These are phyloP conservation scores for Myotis davidii DNA, from an alignment of 2,113 vertebrate genomes.

Conservation along the genomic window DNA sequence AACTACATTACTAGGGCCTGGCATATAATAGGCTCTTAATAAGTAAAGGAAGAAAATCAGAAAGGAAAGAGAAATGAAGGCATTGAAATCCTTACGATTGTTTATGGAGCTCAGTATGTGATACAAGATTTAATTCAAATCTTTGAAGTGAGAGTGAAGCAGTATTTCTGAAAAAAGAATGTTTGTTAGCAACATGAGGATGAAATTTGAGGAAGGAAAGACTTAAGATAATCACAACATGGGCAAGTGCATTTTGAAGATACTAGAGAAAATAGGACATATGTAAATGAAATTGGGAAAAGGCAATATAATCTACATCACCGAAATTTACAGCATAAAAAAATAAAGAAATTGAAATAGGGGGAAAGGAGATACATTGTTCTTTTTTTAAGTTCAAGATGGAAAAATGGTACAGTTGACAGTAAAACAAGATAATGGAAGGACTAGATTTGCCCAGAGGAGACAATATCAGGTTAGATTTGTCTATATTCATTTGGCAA, in stretches of 20 bases:
- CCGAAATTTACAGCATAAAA: neutral
- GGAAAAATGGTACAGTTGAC: neutral
- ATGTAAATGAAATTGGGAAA: neutral
- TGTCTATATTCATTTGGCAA: neutral
- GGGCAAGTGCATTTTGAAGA: neutral
- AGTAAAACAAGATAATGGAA: conserved; percentile 29
- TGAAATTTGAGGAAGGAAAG: neutral
- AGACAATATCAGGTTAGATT: neutral
- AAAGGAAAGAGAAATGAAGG: neutral
- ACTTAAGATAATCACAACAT: neutral
- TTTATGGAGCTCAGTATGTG: conserved; percentile 7
- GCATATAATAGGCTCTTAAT: neutral
- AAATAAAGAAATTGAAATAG: neutral
- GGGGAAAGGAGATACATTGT: neutral
- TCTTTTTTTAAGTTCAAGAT: neutral
- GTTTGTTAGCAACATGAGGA: neutral
- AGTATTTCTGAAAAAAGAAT: neutral
- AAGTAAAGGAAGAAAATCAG: neutral
- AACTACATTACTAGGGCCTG: neutral
- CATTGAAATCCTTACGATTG: neutral
- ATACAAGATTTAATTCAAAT: neutral
- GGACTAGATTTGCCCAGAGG: neutral
- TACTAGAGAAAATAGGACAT: neutral
- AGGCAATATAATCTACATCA: neutral
- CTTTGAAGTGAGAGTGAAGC: neutral